phyloP scores from a whole-genome alignment of 2,113 vertebrate genomes.

The Pardalotus punctatus region DNA sequence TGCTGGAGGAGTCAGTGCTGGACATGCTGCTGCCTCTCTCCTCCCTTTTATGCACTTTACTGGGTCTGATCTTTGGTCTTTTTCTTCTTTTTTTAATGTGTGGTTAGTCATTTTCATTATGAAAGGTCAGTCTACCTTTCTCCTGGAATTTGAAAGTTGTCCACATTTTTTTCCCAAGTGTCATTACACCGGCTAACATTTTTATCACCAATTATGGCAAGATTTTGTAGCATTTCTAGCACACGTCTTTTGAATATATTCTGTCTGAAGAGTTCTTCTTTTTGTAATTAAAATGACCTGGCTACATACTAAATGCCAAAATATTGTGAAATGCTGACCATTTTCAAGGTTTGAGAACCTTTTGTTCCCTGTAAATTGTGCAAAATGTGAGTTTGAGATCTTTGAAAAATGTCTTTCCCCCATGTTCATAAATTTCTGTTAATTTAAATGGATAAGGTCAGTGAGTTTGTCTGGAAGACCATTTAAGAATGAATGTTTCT shows the following conservation, averaged over 20 bases:
- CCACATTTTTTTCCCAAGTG: conserved; percentile 51
- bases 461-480: background rate
- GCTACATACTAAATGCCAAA: background rate
- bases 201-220: conserved; percentile 37
- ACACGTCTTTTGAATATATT: background rate
- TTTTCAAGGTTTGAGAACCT: conserved; percentile 5
- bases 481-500: background rate
- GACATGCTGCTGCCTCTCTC: background rate
- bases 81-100: background rate
- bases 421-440: background rate
- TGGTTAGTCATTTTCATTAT: conserved; percentile 47
- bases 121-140: conserved; percentile 57
- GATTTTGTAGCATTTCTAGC: conserved; percentile 45
- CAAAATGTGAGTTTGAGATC: background rate
- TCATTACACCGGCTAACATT: conserved; percentile 53
- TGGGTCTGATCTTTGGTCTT: background rate
- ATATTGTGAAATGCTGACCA: background rate
- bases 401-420: background rate
- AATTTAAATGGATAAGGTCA: background rate
- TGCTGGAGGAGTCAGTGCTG: background rate
- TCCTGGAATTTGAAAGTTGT: conserved; percentile 46
- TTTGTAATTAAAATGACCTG: conserved; percentile 24
- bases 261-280: conserved; percentile 13
- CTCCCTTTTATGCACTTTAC: background rate
- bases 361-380: background rate